Conservation (phyloP, 2,888 invertebrate genomes). For the Leucozona laternaria region DNA sequence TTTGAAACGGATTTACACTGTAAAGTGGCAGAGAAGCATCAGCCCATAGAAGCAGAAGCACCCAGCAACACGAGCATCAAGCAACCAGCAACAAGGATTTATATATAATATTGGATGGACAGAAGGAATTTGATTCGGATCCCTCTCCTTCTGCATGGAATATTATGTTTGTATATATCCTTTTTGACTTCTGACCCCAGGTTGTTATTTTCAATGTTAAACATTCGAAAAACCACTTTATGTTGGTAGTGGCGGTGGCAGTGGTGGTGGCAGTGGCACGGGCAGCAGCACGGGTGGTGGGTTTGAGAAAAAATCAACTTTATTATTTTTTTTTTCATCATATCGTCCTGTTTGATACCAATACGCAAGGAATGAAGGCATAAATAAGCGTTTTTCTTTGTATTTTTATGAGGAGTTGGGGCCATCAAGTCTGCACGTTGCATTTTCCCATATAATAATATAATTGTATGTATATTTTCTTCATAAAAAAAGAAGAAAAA, state of each 20-base stretch:
- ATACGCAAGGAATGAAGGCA: conserved; percentile 23
- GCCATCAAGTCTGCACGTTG: conserved; percentile 63
- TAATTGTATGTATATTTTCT: conserved; percentile 62
- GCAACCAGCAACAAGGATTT: conserved; percentile 58
- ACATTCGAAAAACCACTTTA: conserved; percentile 42
- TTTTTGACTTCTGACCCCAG: conserved; percentile 65
- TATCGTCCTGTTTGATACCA: conserved; percentile 50
- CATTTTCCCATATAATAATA: conserved; percentile 52
- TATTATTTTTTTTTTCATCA: conserved; percentile 53
- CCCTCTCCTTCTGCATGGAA: conserved; percentile 25
- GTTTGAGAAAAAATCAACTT: conserved; percentile 45
- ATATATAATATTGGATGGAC: conserved; percentile 76
- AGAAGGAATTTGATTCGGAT: conserved; percentile 74
- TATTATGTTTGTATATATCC: conserved; percentile 7
- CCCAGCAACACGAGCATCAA: background rate
- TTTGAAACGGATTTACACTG: conserved; percentile 75
- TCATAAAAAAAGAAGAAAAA: conserved; percentile 43
- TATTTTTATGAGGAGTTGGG: conserved; percentile 40
- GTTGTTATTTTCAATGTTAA: conserved; percentile 36
- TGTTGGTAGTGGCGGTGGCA: conserved; percentile 30
- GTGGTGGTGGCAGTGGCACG: background rate
- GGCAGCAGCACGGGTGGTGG: background rate
- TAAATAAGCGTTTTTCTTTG: conserved; percentile 44
- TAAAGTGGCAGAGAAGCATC: conserved; percentile 67
- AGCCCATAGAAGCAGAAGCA: conserved; percentile 22